Evolutionary conservation across 2,113 vertebrate genomes (phyloP).

Genomic region (Tetrao urogallus): DNA sequence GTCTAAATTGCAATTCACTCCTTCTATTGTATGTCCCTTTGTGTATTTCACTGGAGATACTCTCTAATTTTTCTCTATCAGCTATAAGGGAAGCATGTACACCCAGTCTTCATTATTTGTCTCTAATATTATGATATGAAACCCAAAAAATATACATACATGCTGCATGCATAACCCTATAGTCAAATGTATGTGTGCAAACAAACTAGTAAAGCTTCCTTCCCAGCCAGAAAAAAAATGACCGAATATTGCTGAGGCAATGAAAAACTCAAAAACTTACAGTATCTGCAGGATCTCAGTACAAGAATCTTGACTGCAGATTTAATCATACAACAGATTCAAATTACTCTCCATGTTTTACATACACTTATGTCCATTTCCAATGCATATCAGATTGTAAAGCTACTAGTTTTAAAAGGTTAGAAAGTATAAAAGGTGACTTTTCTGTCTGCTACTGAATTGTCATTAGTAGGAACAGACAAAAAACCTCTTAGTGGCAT

Average conservation of each 20-base stretch:
- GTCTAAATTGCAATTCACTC: background rate
- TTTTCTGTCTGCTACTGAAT: conserved; percentile 4
- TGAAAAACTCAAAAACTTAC: background rate
- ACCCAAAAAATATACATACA: background rate
- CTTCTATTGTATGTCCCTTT: background rate
- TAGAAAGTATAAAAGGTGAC: background rate
- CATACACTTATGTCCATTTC: background rate
- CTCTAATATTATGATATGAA: background rate
- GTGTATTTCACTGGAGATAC: background rate
- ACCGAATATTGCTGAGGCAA: background rate
- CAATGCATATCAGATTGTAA: conserved; percentile 1
- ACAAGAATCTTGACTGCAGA: background rate
- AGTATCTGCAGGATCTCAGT: background rate
- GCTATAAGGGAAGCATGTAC: background rate
- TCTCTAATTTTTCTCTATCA: background rate
- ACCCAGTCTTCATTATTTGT: background rate
- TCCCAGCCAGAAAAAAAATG: background rate
- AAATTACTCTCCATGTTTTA: background rate
- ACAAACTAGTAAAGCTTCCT: background rate
- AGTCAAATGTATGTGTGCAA: background rate
- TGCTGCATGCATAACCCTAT: background rate
- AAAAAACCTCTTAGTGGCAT: background rate
- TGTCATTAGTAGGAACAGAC: background rate
- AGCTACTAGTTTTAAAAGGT: background rate
- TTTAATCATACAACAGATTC: background rate